Evolutionary conservation across 2,797 vertebrate genomes (phyloP).

Genomic region (Rallus crepitans): DNA sequence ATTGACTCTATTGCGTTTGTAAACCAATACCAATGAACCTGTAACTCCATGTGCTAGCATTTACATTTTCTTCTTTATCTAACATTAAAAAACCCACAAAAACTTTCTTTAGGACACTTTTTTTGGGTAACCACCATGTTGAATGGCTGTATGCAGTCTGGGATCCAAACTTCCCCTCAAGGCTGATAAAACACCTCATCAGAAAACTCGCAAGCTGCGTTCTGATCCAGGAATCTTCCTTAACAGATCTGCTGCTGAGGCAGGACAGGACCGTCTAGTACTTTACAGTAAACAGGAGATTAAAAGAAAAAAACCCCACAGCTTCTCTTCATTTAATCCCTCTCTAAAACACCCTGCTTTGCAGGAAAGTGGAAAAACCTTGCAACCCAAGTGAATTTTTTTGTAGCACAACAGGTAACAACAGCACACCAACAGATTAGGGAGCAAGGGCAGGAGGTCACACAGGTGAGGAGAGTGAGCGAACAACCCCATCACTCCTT

Average conservation of each 20-base stretch:
- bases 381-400: not conserved
- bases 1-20: not conserved
- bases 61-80: not conserved
- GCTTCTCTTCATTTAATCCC: not conserved
- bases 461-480: not conserved
- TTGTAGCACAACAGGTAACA: not conserved
- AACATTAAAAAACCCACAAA: not conserved
- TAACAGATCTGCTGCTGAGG: not conserved
- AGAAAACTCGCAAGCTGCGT: not conserved
- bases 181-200: not conserved
- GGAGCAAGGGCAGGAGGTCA: not conserved
- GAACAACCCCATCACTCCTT: not conserved
- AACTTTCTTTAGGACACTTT: not conserved
- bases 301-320: not conserved
- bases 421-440: not conserved
- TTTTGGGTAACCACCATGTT: not conserved
- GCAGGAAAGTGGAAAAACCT: fast-evolving
- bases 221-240: not conserved
- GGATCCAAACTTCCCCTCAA: not conserved
- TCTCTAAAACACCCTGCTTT: not conserved
- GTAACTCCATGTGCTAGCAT: not conserved
- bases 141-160: not conserved
- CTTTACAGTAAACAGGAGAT: not conserved
- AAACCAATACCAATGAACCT: not conserved
- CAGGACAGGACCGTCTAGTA: not conserved